Base-by-base conservation (phyloP, 2,888 invertebrate genomes). In the Hydropsyche betteni region DNA sequence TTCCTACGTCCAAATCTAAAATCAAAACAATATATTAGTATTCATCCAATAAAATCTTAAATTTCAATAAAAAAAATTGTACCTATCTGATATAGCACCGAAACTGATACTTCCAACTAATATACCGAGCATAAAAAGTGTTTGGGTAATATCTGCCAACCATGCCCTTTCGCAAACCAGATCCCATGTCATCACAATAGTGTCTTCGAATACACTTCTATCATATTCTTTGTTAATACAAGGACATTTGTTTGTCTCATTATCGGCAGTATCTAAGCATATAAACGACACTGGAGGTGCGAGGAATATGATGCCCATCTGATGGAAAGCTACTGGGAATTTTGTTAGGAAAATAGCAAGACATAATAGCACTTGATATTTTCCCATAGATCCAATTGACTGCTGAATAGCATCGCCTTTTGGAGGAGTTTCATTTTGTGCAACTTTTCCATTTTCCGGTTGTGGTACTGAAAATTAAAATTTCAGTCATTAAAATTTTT, bases 61-160 rank as follows among this genome's bases (percentile, higher is more conserved):
- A 24, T 24, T 24, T 24, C 2, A 24, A 24, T 64, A 36, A 64
- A 64, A n/a, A 34, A 24, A 33, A 64, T n/a, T 12, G 86, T 85
- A 93, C 93, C 90, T 92, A 85, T 94, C 94, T 3, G 94, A 90
- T 70, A 91, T 86, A 83, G 90, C 90, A 81, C 94, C 94, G 83
- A 94, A 94, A 7, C 90, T 76, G 70, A 94, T 87, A 82, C 92
- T 93, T 61, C 94, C 94, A 44, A 92, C 80, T 80, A 94, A 85
- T 69, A 93, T 90, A 44, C 94, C 94, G 75, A 91, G 83, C 90
- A 94, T 94, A 76, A 93, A 91, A 75, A 93, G 83, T 5, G 91
- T 92, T 84, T 94, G 94, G 0, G 92, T 91, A 36, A 93, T 85
- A 81, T 92, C 91, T 2, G 90, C 87, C 77, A 93, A 83, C 84